Conservation (phyloP, 2,113 vertebrate genomes). For the Macrotus californicus region DNA sequence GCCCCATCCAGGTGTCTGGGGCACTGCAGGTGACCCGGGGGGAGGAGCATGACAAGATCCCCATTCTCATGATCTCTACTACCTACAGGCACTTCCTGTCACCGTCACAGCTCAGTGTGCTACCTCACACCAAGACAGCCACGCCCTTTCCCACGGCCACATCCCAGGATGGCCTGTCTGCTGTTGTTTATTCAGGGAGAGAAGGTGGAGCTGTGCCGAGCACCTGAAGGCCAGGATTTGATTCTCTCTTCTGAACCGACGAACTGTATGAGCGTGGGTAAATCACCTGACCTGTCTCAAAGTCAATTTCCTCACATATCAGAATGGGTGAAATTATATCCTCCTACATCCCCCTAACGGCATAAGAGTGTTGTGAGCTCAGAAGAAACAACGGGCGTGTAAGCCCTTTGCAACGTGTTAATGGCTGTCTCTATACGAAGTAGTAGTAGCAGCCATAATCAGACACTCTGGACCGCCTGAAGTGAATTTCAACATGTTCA, state of each 20-base stretch:
- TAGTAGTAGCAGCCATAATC: neutral
- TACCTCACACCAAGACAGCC: neutral
- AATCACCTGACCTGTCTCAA: neutral
- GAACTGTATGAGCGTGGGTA: neutral
- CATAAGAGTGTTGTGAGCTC: neutral
- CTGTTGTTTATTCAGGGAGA: neutral
- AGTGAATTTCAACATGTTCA: neutral
- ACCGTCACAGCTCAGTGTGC: neutral
- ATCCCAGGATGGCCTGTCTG: neutral
- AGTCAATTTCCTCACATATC: neutral
- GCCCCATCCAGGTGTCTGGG: rapidly evolving
- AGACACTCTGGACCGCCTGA: neutral
- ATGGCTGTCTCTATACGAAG: neutral
- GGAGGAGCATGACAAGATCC: too few species aligned
- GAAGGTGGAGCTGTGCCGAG: neutral
- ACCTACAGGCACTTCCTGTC: neutral
- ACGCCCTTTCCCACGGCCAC: neutral
- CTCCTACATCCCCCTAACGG: neutral
- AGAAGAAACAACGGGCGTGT: neutral
- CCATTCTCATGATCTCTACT: neutral
- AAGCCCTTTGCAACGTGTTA: neutral
- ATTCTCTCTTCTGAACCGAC: neutral
- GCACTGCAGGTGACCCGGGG: neutral
- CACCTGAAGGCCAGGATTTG: neutral
- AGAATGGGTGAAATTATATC: neutral